Evolutionary conservation across 2,797 vertebrate genomes (phyloP), one percentile per base, ranked within the genome.

Genomic region (Cirrhinus mrigala): DNA sequence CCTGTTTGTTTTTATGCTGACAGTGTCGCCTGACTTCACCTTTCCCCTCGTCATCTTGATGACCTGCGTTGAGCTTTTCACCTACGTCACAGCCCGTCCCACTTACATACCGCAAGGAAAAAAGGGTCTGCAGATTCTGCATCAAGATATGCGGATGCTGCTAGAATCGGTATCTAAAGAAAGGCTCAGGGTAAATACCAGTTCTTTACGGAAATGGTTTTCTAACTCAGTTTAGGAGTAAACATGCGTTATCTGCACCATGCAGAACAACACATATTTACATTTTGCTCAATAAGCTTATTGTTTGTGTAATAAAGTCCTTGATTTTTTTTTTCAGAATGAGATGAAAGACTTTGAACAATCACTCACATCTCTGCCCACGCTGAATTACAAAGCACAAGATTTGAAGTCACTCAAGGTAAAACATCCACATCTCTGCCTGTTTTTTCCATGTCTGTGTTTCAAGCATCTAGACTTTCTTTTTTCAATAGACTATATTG

Each of bases 51-150:
- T 94, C 76, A 86, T 75, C 86, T 76, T 95, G 89, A 89, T 94
- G 90, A 88, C 94, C 7, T 74, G 94, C 90, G 88, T 88, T 15
- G 91, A 93, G 83, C 82, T 93, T 84, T 86, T 92, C 0, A 82
- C 83, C 85, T 86, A 16, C 1, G 87, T 91, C 0, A 85, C 86
- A 0, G 81, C 87, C 56, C 90, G 1, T 18, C 89, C 93, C 64
- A 0, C 81, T 76, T 37, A 6, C 22, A 4, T 2, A 0, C 6
- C 14, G 6, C 16, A 75, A 9, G 74, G 86, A 50, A 92, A 91
- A 15, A 22, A 16, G 0, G 3, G 0, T 6, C 85, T 94, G 1
- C 14, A 0, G 0, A 52, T 33, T 0, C 92, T 94, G 89, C 24
- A 22, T 20, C 29, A 5, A n/a, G 87, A 92, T 0, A 73, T 93